These are phyloP conservation scores for Psilopsiagon aymara DNA, from an alignment of 2,113 vertebrate species.

Conservation along the genomic window DNA sequence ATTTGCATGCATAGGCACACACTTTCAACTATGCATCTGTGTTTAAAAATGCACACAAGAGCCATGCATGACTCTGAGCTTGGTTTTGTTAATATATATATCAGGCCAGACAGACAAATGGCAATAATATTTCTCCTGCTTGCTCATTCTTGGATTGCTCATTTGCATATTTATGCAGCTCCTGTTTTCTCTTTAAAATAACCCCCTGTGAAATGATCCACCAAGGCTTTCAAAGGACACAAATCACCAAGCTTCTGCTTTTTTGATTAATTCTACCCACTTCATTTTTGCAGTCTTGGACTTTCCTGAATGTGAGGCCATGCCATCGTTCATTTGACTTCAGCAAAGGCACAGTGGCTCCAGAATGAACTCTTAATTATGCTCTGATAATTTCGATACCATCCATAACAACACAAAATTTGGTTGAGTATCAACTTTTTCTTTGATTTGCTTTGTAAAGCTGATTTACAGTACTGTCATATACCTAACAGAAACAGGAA, in stretches of 20 bases:
- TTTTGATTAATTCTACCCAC: background rate
- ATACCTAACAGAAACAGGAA: background rate
- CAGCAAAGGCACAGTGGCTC: background rate
- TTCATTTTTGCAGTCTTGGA: background rate
- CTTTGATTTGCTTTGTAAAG: background rate
- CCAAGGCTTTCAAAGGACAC: background rate
- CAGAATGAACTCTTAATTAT: background rate
- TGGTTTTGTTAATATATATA: constrained; percentile 22
- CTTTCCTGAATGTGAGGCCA: background rate
- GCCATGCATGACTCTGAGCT: background rate
- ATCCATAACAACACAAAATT: background rate
- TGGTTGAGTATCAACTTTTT: background rate
- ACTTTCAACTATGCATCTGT: constrained; percentile 13
- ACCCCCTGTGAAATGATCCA: background rate
- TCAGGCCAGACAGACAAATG: background rate
- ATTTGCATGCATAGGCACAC: constrained; percentile 37
- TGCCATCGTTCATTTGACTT: background rate
- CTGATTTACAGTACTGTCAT: background rate
- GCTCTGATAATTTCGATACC: background rate
- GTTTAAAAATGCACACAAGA: constrained; percentile 39
- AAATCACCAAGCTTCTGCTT: background rate
- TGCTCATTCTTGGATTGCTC: constrained; percentile 30
- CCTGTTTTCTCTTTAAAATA: background rate
- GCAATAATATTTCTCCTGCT: constrained; percentile 28
- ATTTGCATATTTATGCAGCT: constrained; percentile 52